Evolutionary conservation across 2,888 invertebrate species (phyloP), one percentile per base, ranked within the genome.

Genomic region (Limenitis camilla): DNA sequence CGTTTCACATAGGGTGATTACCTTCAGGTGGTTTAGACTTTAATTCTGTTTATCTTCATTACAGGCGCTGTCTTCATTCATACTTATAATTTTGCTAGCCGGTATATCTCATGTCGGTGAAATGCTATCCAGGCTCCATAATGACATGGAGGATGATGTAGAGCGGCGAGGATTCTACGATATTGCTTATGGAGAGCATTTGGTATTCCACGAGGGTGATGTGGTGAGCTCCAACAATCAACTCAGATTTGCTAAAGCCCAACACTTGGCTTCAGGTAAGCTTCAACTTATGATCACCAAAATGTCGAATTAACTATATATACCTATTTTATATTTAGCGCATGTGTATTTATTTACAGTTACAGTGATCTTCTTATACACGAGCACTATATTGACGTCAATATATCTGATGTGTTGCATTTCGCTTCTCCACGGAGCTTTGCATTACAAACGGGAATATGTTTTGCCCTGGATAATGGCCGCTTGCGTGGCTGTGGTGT

Each of bases 141-240:
- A 78, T 38, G 88, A 88, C 53, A 88, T 88, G 88, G 86, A 83
- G 58, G 88, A 88, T 42, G 87, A 88, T 49, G 86, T 84, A 0
- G 88, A 88, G 47, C 72, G 85, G 38, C 77, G 76, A 28, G 84
- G 85, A 3, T 74, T 82, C 60, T 82, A 81, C 54, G 81, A 79
- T 56, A 67, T 79, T 40, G 63, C 68, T 4, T 78, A 81, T 44
- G 81, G 78, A 19, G 77, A 80, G 11, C 76, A 78, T 49, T 59
- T 78, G 40, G 68, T 72, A 6, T 80, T 78, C 53, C 80, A 81
- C 48, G 81, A 83, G 53, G 81, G 80, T 5, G 80, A 82, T 28
- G 78, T 81, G 32, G 71, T 81, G 49, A 84, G 79, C 64, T 83
- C 85, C 11, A 86, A 86, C 62, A 88, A 88, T 60, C 88, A 87